Percentiles rank a stretch among this genome's conserved stretches.
Conservation (phyloP, 2,113 vertebrate genomes). For the Scomber colias region DNA sequence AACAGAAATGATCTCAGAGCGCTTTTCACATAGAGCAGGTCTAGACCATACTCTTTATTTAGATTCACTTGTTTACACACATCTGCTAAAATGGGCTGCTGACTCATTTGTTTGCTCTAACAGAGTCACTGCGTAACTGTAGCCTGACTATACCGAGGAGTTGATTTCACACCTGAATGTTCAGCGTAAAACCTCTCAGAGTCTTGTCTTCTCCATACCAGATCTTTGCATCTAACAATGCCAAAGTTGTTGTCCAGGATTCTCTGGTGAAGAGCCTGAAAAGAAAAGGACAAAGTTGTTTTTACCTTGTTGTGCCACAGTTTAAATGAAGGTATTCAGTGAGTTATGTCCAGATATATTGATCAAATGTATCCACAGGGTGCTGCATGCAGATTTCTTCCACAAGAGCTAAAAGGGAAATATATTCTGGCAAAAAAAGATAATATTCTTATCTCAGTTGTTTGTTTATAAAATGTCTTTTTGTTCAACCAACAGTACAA, state of each 20-base stretch:
- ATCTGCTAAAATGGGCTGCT: background rate
- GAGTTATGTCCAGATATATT: no score
- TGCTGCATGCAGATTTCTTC: no score
- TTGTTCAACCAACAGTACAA: no score
- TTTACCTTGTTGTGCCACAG: no score
- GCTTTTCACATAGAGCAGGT: no score
- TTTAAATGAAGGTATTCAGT: background rate
- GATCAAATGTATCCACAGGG: no score
- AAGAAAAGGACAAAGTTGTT: conserved; percentile 2
- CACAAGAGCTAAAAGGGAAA: no score
- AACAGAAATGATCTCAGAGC: background rate
- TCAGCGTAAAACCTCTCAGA: conserved; percentile 92
- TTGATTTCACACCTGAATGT: conserved; percentile 86
- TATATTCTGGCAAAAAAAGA: background rate
- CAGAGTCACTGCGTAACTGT: background rate
- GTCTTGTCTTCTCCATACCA: conserved; percentile 87
- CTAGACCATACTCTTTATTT: no score
- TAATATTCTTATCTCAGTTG: no score
- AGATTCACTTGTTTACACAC: background rate
- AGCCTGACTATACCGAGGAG: background rate
- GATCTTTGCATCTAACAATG: conserved; percentile 88
- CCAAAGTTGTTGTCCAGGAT: conserved; percentile 90
- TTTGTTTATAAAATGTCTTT: no score
- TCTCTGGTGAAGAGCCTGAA: conserved; percentile 90
- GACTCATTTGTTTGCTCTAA: background rate